These are phyloP conservation scores for Oryzias javanicus DNA, from an alignment of 2,113 vertebrate species.

Conservation along the genomic window DNA sequence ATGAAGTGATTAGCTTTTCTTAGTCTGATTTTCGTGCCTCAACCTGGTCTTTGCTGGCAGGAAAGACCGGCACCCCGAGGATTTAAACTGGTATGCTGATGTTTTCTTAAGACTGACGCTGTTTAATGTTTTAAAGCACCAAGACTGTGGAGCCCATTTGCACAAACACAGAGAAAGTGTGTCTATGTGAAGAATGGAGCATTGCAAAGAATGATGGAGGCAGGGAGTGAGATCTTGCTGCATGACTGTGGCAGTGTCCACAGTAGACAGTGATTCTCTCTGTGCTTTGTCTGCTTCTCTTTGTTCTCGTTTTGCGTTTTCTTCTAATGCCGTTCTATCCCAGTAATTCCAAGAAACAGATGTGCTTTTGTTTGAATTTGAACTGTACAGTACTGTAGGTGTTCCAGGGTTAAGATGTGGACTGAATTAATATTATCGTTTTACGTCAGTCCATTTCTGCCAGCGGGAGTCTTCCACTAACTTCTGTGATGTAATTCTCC, in stretches of 20 bases:
- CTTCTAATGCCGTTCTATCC: slow-evolving; percentile 27
- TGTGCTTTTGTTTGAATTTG: slow-evolving; percentile 57
- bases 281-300: slow-evolving; percentile 61
- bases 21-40: background rate
- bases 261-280: slow-evolving; percentile 55
- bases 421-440: slow-evolving; percentile 41
- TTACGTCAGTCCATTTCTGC: background rate
- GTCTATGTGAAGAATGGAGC: slow-evolving; percentile 55
- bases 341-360: slow-evolving; percentile 51
- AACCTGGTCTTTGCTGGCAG: background rate
- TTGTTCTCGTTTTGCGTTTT: slow-evolving; percentile 43
- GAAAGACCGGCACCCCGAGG: slow-evolving; percentile 21
- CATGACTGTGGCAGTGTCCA: slow-evolving; percentile 72
- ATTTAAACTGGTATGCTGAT: slow-evolving; percentile 47
- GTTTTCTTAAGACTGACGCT: slow-evolving; percentile 18
- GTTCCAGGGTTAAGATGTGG: slow-evolving; percentile 14
- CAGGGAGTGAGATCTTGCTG: slow-evolving; percentile 53
- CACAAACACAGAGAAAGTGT: slow-evolving; percentile 49
- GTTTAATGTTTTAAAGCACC: slow-evolving; percentile 23
- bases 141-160: slow-evolving; percentile 16
- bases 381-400: slow-evolving; percentile 56
- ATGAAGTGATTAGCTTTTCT: background rate
- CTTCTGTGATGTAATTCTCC: slow-evolving; percentile 7
- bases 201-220: slow-evolving; percentile 57
- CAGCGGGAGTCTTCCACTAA: slow-evolving; percentile 6